Evolutionary conservation across 2,888 invertebrate genomes (phyloP), one percentile per base, ranked within the genome.

Genomic region (Xestia sexstrigata): DNA sequence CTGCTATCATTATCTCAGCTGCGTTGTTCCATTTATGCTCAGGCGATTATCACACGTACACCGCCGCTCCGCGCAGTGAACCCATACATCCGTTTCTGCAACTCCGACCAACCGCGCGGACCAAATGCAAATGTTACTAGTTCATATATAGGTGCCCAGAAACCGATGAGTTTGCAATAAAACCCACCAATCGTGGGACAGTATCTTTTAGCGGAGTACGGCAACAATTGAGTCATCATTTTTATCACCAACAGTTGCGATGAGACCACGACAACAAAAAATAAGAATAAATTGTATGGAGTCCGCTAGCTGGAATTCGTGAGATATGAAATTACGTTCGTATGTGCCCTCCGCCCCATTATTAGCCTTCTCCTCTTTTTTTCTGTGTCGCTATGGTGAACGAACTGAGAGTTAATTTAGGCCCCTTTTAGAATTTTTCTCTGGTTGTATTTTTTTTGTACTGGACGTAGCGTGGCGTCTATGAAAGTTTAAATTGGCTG

Each of bases 351-450:
- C 30, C 35, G 3, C 52, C 11, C 42, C 4, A 65, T 65, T n/a
- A 42, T 65, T n/a, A 74, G 13, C 58, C 82, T 84, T 85, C 85
- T 82, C 9, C 5, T 15, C 17, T 30, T 35, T 35, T 49, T 67
- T 20, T 55, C 26, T 60, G 11, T 77, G 39, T 47, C 35, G 11
- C 15, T 8, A 72, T 72, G 78, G 69, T 74, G 80, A 71, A 76
- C 74, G 76, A 74, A 75, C 82, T 71, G 70, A 79, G 79, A 87
- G 83, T 87, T 87, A 88, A 87, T 88, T 88, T 86, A 78, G 83
- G 82, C 58, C 81, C 76, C 88, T 81, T 83, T 88, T 84, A 84
- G 77, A 86, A 72, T 78, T 86, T 81, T 86, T 76, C 70, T 74
- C 70, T 66, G 70, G 65, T 23, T 70, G 67, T 75, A 74, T 81